phyloP scores from a whole-genome alignment of 2,888 invertebrate genomes.

The Acleris literana region DNA sequence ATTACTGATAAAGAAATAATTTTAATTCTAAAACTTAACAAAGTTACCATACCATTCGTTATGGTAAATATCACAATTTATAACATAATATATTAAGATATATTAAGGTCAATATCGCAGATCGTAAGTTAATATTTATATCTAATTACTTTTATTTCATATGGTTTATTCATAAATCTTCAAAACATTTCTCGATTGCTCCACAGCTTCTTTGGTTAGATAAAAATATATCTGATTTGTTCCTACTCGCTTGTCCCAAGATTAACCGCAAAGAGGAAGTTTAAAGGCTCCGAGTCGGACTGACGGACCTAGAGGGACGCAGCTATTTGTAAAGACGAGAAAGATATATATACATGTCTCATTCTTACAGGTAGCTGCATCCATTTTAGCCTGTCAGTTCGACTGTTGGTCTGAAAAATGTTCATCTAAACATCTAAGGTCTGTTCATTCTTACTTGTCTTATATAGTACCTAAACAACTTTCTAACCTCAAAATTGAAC shows the following conservation, averaged over 20 bases:
- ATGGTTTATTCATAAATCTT: neutral
- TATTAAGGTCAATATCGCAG: conserved; percentile 46
- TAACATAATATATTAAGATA: conserved; percentile 40
- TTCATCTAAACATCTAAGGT: conserved; percentile 8
- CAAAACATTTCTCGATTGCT: neutral
- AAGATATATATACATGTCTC: too few relatives aligned
- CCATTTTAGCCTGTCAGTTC: too few relatives aligned
- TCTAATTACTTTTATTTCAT: conserved; percentile 4
- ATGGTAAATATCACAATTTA: conserved; percentile 58
- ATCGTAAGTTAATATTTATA: conserved; percentile 41
- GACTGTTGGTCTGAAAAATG: neutral
- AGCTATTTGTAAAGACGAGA: too few relatives aligned
- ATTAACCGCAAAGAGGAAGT: too few relatives aligned
- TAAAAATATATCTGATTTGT: too few relatives aligned
- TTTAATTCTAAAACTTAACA: conserved; percentile 68
- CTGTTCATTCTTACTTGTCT: too few relatives aligned
- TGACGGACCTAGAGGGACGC: too few relatives aligned
- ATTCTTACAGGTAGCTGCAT: too few relatives aligned
- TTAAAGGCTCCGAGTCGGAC: too few relatives aligned
- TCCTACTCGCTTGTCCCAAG: too few relatives aligned
- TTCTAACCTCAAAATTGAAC: too few relatives aligned
- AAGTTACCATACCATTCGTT: conserved; percentile 39
- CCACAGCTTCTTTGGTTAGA: neutral
- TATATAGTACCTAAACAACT: too few relatives aligned
- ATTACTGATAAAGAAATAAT: conserved; percentile 33